Conservation (phyloP, 2,888 invertebrate genomes). For the Chironomus riparius region DNA sequence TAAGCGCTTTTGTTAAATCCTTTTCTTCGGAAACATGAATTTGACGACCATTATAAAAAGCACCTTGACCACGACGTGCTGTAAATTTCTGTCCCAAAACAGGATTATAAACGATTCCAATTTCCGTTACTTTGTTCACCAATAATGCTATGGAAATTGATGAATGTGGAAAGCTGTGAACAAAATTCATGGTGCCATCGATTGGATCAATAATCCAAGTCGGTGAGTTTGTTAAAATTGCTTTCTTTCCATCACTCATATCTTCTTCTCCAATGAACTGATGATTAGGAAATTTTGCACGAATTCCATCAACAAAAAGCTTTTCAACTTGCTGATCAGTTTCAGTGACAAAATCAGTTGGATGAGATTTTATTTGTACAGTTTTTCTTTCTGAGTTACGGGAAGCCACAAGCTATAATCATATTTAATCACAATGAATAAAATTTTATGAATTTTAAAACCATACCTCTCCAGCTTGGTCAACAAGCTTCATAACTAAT, state of each 20-base stretch:
- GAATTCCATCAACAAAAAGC: conserved; percentile 64
- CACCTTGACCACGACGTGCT: conserved; percentile 77
- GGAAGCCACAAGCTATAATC: conserved; percentile 50
- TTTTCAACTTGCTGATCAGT: conserved; percentile 90
- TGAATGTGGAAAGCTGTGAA: conserved; percentile 82
- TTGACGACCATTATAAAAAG: conserved; percentile 71
- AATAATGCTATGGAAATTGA: conserved; percentile 82
- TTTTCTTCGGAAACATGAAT: conserved; percentile 64
- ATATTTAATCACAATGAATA: neutral
- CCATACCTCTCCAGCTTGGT: conserved; percentile 58
- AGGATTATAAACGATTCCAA: conserved; percentile 90
- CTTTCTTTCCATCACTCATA: conserved; percentile 51
- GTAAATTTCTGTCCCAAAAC: conserved; percentile 78
- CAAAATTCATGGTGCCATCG: conserved; percentile 98
- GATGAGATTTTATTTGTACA: conserved; percentile 65
- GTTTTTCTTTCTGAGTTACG: conserved; percentile 52
- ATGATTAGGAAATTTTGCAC: conserved; percentile 63
- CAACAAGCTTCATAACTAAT: conserved; percentile 53
- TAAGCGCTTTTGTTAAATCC: conserved; percentile 57
- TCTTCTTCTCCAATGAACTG: conserved; percentile 93
- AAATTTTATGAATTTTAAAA: too few relatives aligned
- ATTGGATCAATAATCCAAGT: conserved; percentile 99
- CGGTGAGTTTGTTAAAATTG: conserved; percentile 74
- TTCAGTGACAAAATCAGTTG: conserved; percentile 92
- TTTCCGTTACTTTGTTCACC: conserved; percentile 57